Base-by-base conservation (phyloP, 2,888 invertebrate genomes). In the Lochmaea capreae region DNA sequence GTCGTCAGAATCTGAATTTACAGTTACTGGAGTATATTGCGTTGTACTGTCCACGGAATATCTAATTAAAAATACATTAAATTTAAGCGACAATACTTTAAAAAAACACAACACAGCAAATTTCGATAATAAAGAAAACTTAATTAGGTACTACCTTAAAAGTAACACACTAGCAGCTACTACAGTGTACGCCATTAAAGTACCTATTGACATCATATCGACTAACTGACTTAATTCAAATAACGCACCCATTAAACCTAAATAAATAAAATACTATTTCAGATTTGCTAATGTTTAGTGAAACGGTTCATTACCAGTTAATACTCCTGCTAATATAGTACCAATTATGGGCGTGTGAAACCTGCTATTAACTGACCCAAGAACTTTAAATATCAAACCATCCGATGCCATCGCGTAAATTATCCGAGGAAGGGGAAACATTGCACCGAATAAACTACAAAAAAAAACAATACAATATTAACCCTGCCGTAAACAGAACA, bases 361-460 rank as follows among this genome's bases (percentile, higher is more conserved):
- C 77, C 90, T 89, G 33, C 90, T 89, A 87, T 91, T 92, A 9
- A 97, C 93, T 74, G 89, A 89, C 1, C 95, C 94, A 86, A 95
- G 88, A 86, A 91, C 93, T 76, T 90, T 89, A 87, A 94, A 97
- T 80, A 97, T 89, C 33, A 97, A 88, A 0, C 96, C 96, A 85
- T 97, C 97, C 11, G 92, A 90, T 0, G 96, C 92, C 96, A 97
- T 96, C 39, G 96, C 94, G 87, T 96, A 97, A 65, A 96, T 92
- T 67, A 96, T 93, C 76, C 97, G 90, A 0, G 97, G 96, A 59
- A 97, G 87, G 0, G 96, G 95, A 84, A 94, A 96, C 90, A 96
- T 94, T 0, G 95, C 93, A 3, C 96, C 96, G 81, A 96, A 90
- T 67, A 96, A 88, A 84, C 95, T 96, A 84, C 39, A 84, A 75